Evolutionary conservation across 2,888 invertebrate species (phyloP).

Genomic region (Glyphotaelius pellucidus): DNA sequence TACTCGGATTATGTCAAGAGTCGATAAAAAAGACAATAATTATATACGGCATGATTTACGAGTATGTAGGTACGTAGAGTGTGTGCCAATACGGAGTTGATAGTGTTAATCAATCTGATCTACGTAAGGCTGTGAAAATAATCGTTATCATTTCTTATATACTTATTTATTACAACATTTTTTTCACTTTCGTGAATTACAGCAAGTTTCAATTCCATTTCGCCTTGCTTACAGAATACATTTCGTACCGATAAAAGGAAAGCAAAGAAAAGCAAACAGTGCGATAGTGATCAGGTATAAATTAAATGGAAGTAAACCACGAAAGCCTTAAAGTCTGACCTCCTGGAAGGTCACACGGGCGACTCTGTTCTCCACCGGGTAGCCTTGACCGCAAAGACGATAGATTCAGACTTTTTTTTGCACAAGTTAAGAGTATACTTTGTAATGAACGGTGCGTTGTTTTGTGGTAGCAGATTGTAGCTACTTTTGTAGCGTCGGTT

Average conservation of each 20-base stretch:
- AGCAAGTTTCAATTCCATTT: background rate
- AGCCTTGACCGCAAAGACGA: constrained; percentile 17
- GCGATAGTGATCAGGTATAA: background rate
- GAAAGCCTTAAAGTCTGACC: constrained; percentile 12
- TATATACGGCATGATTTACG: too few species aligned
- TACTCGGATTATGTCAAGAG: background rate
- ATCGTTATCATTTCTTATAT: background rate
- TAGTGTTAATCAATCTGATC: too few species aligned
- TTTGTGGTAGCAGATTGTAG: background rate
- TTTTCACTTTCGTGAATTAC: background rate
- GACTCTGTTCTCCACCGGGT: background rate
- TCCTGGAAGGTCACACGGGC: background rate
- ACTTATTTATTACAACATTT: background rate
- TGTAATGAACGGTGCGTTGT: background rate
- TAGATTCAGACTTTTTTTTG: background rate
- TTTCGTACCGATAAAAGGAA: background rate
- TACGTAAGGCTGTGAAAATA: background rate
- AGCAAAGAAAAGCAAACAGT: background rate
- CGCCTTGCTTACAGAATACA: background rate
- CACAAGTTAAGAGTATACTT: background rate
- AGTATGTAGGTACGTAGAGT: background rate
- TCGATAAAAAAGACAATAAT: background rate
- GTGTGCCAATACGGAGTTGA: background rate
- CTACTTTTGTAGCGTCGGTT: background rate
- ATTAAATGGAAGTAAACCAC: background rate